Conservation (phyloP, 2,113 vertebrate species). For the Dicaeum eximium region DNA sequence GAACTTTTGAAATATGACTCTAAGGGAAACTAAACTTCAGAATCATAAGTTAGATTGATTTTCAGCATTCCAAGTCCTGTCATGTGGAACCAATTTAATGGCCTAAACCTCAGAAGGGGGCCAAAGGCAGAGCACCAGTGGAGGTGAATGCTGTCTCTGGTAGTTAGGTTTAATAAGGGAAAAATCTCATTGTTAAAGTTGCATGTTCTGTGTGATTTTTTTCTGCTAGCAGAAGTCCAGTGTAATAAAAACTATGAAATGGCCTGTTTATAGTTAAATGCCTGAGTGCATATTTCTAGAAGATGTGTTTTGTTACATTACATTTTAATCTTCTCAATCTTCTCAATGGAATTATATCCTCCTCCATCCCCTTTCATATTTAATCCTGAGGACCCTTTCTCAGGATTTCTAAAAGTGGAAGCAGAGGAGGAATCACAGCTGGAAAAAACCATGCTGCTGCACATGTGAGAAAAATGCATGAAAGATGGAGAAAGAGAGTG, state of each 20-base stretch:
- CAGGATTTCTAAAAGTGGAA: not conserved
- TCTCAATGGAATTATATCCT: not conserved
- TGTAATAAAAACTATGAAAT: not conserved
- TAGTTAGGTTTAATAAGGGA: not conserved
- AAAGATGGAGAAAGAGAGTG: not conserved
- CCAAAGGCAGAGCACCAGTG: not conserved
- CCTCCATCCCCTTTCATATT: not conserved
- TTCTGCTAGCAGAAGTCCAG: not conserved
- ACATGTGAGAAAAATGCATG: not conserved
- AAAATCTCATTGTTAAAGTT: not conserved
- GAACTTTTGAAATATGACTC: not conserved
- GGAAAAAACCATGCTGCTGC: not conserved
- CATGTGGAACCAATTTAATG: constrained; percentile 41
- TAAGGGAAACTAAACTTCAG: constrained; percentile 1
- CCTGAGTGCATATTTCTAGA: not conserved
- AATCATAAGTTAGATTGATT: not conserved
- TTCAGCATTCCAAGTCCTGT: not conserved
- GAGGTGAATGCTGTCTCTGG: not conserved
- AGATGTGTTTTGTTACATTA: not conserved
- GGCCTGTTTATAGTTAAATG: not conserved
- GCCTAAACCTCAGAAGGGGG: not conserved
- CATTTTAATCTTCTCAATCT: not conserved
- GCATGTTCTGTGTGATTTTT: not conserved
- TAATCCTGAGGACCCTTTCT: not conserved
- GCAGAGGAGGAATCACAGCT: not conserved